Base-by-base conservation (phyloP, 2,113 vertebrate genomes). In the Corythoichthys intestinalis region DNA sequence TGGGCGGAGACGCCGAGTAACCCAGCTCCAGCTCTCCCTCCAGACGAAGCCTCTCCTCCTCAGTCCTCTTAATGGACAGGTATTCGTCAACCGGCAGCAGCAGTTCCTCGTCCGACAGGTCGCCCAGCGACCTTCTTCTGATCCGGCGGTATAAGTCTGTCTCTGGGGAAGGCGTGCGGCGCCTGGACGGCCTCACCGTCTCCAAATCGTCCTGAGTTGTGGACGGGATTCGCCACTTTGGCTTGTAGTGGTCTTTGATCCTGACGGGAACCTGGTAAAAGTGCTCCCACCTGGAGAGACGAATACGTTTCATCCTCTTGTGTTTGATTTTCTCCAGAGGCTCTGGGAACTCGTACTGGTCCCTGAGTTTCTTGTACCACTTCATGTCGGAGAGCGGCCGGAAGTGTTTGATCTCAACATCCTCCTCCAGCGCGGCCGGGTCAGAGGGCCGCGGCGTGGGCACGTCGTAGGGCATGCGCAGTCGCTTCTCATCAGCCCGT, bases 311-410 rank as follows among this genome's bases (percentile, higher is more conserved):
- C 87, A 94, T 94, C 67, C 95, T 93, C 82, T 97, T 98, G 87
- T 97, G 94, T 47, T 87, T 88, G 48, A 94, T 88, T 81, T 94
- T 94, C 6, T 98, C 97, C 67, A 97, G 91, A 59, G 96, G 96
- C 77, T 95, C 97, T 38, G 97, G 97, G 93, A 99, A 97, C 90
- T 98, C 97, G 1, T 93, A 98, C 20, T 98, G 95, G 83, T 99
- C 97, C 56, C 97, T 86, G n/a, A 99, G 84, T 76, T 91, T 97
- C 90, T 95, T 98, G 83, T 99, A 99, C 97, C 97, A 99, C 79
- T 97, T 98, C 95, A 99, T 98, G 77, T 99, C 96, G 64, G 97
- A 99, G 74, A 97, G 89, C 17, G 97, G 97, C 76, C 95, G 91
- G 73, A 93, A 99, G 70, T 96, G 93, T 87, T 98, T 98, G 65